These are phyloP conservation scores for Anguilla marmorata DNA, from an alignment of 2,797 vertebrate species.

Conservation along the genomic window DNA sequence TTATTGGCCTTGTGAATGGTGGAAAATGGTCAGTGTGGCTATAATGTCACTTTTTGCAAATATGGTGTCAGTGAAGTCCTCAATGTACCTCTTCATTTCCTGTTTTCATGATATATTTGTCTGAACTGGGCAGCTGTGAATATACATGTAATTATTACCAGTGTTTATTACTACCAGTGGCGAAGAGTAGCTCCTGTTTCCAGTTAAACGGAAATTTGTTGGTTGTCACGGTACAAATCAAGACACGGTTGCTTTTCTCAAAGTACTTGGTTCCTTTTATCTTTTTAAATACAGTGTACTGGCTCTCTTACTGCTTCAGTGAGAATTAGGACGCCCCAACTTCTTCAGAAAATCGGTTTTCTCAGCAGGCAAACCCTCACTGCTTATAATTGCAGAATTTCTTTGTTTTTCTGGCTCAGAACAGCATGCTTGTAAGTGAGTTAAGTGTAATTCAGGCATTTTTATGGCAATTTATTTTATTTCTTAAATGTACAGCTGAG, in stretches of 20 bases:
- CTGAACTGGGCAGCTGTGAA: background rate
- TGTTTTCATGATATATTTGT: background rate
- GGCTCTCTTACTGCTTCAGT: background rate
- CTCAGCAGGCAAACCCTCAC: background rate
- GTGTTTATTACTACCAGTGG: background rate
- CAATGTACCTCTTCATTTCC: background rate
- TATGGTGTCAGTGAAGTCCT: background rate
- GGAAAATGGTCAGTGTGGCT: background rate
- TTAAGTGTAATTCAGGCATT: background rate
- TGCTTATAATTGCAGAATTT: background rate
- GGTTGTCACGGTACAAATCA: background rate
- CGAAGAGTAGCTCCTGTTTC: background rate
- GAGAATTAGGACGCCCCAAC: background rate
- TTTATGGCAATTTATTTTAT: background rate
- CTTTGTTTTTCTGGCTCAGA: background rate
- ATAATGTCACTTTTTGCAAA: background rate
- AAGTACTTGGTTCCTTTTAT: no score
- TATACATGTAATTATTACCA: background rate
- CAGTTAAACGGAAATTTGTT: slow-evolving; percentile 1
- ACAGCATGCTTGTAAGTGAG: background rate
- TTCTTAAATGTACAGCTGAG: background rate
- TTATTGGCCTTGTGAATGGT: background rate
- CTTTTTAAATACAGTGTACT: background rate
- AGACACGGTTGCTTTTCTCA: background rate
- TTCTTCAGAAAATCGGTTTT: background rate